Percentiles rank a stretch among this genome's conserved stretches.
Evolutionary conservation across 2,888 invertebrate species (phyloP).

Genomic region (Oegoconia quadripuncta): DNA sequence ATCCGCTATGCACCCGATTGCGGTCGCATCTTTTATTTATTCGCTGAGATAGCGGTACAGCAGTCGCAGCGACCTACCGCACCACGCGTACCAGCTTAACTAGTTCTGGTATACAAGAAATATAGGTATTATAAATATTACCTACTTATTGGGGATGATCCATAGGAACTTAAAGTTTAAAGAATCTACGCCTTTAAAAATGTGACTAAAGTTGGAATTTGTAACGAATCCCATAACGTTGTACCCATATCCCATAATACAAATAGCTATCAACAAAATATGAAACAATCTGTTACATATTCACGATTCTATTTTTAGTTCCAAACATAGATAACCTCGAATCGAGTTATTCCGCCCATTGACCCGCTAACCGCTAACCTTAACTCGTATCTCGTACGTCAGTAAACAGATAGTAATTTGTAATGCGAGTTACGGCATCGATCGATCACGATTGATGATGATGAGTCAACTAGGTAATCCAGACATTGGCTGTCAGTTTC

Average conservation of each 20-base stretch:
- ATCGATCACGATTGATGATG: neutral
- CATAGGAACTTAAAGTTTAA: too few species aligned
- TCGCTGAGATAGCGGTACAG: conserved; percentile 74
- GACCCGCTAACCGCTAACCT: conserved; percentile 16
- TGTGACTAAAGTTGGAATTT: too few species aligned
- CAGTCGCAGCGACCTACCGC: conserved; percentile 38
- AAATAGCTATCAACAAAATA: too few species aligned
- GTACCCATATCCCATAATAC: too few species aligned
- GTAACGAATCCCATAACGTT: too few species aligned
- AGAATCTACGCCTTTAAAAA: too few species aligned
- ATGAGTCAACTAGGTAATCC: too few species aligned
- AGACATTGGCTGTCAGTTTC: too few species aligned
- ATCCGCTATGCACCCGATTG: conserved; percentile 65
- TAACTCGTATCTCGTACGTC: too few species aligned
- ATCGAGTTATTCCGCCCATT: conserved; percentile 12
- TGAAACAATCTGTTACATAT: too few species aligned
- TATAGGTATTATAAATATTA: too few species aligned
- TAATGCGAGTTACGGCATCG: neutral
- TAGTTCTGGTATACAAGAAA: conserved; percentile 57
- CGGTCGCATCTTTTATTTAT: conserved; percentile 76
- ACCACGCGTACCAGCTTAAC: conserved; percentile 53
- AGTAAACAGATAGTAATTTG: neutral
- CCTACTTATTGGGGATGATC: too few species aligned
- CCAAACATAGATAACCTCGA: conserved; percentile 13
- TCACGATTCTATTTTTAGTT: conserved; percentile 9